phyloP scores from a whole-genome alignment of 2,797 vertebrate genomes.

The Gymnocypris eckloni region DNA sequence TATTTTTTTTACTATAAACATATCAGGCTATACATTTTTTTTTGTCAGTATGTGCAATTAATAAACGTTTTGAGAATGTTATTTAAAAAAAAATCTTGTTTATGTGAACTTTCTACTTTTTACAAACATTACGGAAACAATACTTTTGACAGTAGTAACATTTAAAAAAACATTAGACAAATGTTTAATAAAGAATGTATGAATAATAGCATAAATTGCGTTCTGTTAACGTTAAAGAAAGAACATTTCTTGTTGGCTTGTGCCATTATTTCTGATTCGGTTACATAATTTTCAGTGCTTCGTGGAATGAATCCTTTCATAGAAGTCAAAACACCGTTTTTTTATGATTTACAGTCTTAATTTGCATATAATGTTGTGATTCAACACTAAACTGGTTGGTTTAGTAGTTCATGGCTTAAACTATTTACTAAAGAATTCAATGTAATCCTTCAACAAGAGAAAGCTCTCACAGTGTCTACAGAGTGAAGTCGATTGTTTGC shows the following conservation, averaged over 20 bases:
- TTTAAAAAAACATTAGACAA: background rate
- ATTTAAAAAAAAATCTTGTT: background rate
- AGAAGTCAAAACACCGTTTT: background rate
- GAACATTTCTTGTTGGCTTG: background rate
- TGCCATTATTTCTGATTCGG: background rate
- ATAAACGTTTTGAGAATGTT: background rate
- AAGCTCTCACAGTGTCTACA: background rate
- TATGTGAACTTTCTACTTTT: background rate
- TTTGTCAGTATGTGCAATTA: no score
- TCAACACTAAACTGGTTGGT: constrained; percentile 2
- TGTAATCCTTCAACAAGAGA: constrained; percentile 2
- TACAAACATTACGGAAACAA: background rate
- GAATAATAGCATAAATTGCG: background rate
- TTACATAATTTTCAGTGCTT: background rate
- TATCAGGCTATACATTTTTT: no score
- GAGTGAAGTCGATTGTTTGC: constrained; percentile 53
- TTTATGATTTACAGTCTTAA: background rate
- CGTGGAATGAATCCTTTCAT: background rate
- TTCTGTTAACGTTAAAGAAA: background rate
- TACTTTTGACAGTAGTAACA: background rate
- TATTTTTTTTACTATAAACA: no score
- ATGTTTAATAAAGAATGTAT: background rate
- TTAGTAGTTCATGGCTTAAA: background rate
- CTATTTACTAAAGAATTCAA: constrained; percentile 59
- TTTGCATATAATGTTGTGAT: background rate